A percentile compares a stretch with the other conserved stretches of the same genome.
phyloP scores from a whole-genome alignment of 2,113 vertebrate genomes.

The Rhizomys pruinosus region DNA sequence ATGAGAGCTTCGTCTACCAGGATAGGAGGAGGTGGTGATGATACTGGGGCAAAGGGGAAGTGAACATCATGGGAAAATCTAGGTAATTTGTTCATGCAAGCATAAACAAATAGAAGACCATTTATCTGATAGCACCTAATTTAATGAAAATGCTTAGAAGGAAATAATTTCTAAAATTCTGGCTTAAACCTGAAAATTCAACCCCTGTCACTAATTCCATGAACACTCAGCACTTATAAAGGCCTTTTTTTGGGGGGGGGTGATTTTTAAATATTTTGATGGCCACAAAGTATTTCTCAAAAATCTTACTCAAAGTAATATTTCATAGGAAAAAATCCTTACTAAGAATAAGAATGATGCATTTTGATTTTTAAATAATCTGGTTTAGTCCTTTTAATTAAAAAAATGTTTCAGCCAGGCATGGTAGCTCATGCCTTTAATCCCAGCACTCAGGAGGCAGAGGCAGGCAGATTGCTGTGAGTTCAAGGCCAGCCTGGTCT shows the following conservation, averaged over 20 bases:
- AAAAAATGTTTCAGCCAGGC: conserved; percentile 44
- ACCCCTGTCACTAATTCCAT: neutral
- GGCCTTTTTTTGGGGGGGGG: neutral
- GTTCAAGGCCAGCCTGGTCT: no score
- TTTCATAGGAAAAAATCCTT: neutral
- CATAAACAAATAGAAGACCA: neutral
- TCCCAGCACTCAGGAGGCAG: no score
- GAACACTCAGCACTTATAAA: neutral
- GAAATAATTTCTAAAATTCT: conserved; percentile 34
- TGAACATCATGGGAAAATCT: neutral
- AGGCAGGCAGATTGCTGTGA: no score
- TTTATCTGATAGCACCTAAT: neutral
- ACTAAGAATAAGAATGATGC: conserved; percentile 7
- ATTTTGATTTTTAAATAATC: conserved; percentile 54
- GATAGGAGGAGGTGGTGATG: neutral
- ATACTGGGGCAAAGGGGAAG: neutral
- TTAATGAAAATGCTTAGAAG: conserved; percentile 27
- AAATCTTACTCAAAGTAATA: neutral
- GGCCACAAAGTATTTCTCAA: neutral
- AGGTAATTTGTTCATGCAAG: neutral
- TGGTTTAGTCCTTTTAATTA: conserved; percentile 43
- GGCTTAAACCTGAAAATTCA: conserved; percentile 41
- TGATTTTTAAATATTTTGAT: conserved; percentile 54
- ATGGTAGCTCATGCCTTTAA: no score
- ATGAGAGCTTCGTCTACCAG: neutral